Evolutionary conservation across 1,140 invertebrate genomes (phyloP), one percentile per base, ranked within the genome.

Genomic region (Sipha flava): DNA sequence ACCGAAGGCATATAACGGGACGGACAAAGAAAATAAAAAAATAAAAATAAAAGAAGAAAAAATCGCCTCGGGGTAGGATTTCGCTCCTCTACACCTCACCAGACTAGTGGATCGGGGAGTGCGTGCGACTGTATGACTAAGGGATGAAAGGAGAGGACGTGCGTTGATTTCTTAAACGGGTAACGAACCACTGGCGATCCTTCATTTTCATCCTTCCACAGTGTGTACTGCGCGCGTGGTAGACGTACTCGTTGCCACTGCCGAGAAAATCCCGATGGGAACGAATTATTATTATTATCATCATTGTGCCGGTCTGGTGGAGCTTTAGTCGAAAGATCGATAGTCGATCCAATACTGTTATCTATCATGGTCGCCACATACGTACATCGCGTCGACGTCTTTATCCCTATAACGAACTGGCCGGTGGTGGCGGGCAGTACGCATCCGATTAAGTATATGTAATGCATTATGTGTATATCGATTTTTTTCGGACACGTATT

Each of bases 161-260:
- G 73, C 73, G 34, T 23, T 29, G 73, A 59, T 77, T 77, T 77
- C 73, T 59, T 77, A 77, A 77, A 77, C 73, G 34, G 52, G 21
- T 14, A 5, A 57, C 26, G 43, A 23, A 29, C 40, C 18, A n/a
- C 21, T 12, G 73, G 52, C 52, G 73, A 77, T 77, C 72, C 52
- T 77, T 77, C 73, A 77, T 77, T 54, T 77, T 52, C 52, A 37
- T 54, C 45, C 62, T 23, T 16, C 23, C 43, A 16, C 23, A 40
- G 5, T 10, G 37, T 10, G 37, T 6, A 4, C 37, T 4, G 37
- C 64, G n/a, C 40, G 18, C 40, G 21, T 23, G 66, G 21, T 70
- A 70, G 47, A 47, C 66, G 66, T 43, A 5, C 40, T 14, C 31
- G 45, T 1, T 3, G 45, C 9, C 62, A 18, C 62, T n/a, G 14